Evolutionary conservation across 2,113 vertebrate species (phyloP), one percentile per base, ranked within the genome.

Genomic region (Agelaius tricolor): DNA sequence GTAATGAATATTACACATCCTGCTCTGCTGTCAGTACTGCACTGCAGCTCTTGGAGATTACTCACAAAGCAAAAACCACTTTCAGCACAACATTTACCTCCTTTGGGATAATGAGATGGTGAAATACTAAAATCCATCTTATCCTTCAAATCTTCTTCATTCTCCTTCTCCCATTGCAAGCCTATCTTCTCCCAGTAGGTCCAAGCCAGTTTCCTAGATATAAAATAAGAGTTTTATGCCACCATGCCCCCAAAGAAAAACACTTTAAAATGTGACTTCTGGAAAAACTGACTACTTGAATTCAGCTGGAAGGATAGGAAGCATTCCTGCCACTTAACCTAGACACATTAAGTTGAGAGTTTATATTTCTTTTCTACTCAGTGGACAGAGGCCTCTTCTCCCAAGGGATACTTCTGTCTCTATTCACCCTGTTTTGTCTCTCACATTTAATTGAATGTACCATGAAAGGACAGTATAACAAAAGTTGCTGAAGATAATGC

Each of bases 141-240:
- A 97, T 99, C 99, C 97, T 99, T 99, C 85, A 99, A 98, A 69
- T 99, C 99, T 0, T 98, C 98, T 92, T 99, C 99, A 21, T 99
- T 99, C 96, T 99, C 99, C 43, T 98, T 98, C 95, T 99, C 99
- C 99, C 99, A 99, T 78, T 99, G 99, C 52, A 98, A 92, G 11
- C 99, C 99, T 9, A 98, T 91, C 91, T 98, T 98, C 84, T 97
- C 98, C 99, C 99, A 99, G 8, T 99, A 98, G 91, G 97, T 97
- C 79, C 96, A 69, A 17, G 99, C 98, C 69, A 98, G 87, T 44
- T 97, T 92, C 92, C 99, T 99, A 97, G 37, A 80, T 6, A n/a
- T 5, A 93, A 93, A 95, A 54, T 26, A 84, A 73, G 44, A 49
- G 12, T 33, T 90, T 88, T 35, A 78, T 41, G 71, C 19, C 51